Percentiles rank a stretch among this genome's conserved stretches.
Conservation (phyloP, 2,888 invertebrate species). For the Polietes domitor region DNA sequence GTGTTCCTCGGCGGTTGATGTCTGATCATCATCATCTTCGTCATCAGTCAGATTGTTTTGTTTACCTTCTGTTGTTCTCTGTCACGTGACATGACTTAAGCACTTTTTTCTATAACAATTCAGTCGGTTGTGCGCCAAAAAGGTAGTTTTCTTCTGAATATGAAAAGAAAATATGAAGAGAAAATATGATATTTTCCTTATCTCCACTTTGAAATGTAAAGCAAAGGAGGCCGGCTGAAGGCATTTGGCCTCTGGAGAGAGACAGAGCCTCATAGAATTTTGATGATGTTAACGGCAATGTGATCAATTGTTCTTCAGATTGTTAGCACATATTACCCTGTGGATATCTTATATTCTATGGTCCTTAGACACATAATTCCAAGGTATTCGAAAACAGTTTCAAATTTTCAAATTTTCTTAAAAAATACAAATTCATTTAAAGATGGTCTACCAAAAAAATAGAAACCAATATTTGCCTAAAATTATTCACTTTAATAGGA, state of each 20-base stretch:
- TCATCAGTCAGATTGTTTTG: constrained; percentile 2
- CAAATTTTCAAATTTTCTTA: too few species aligned
- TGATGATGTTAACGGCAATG: neutral
- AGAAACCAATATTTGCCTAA: too few species aligned
- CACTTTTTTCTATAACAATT: constrained; percentile 34
- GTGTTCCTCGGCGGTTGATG: neutral
- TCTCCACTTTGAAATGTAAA: neutral
- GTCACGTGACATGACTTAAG: constrained; percentile 59
- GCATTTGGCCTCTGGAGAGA: too few species aligned
- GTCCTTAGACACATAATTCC: too few species aligned
- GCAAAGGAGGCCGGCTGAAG: too few species aligned
- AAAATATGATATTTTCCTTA: neutral
- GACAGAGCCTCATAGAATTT: neutral
- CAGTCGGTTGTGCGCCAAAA: neutral
- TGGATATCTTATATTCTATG: too few species aligned
- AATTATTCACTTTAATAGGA: too few species aligned
- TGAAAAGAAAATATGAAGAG: too few species aligned
- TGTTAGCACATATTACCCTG: too few species aligned
- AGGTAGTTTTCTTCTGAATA: neutral
- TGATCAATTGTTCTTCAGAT: neutral
- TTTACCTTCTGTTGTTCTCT: neutral
- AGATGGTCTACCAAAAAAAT: too few species aligned
- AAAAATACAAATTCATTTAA: too few species aligned
- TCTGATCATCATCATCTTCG: neutral
- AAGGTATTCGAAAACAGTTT: too few species aligned